These are phyloP conservation scores for Lepeophtheirus nordmannii DNA, from an alignment of 2,888 invertebrate species.

Conservation along the genomic window DNA sequence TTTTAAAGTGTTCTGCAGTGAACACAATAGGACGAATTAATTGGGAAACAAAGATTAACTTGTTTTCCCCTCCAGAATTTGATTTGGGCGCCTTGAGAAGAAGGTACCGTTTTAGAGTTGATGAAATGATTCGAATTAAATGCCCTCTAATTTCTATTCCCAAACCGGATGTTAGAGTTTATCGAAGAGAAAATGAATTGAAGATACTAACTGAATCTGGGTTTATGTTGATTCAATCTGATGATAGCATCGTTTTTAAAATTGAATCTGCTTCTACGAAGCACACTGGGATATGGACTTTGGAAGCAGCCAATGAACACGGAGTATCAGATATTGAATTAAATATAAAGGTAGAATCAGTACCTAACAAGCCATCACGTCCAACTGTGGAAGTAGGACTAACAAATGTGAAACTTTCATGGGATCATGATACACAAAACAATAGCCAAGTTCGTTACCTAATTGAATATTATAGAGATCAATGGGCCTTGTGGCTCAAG, in stretches of 20 bases:
- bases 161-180: conserved; percentile 1
- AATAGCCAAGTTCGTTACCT: not conserved
- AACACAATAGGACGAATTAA: conserved; percentile 7
- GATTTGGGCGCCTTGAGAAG: not conserved
- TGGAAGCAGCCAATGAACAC: not conserved
- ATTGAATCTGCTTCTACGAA: not conserved
- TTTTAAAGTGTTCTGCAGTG: conserved; percentile 7
- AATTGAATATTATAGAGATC: not conserved
- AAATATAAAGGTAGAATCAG: not conserved
- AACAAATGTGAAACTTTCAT: not conserved
- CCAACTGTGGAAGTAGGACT: not conserved
- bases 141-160: conserved; percentile 9
- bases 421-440: not conserved
- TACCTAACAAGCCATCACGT: not conserved
- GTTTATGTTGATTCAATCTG: not conserved
- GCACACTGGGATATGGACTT: not conserved
- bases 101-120: not conserved
- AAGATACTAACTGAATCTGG: not conserved
- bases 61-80: not conserved
- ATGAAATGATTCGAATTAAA: conserved; percentile 7
- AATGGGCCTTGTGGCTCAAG: not conserved
- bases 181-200: not conserved
- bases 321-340: not conserved
- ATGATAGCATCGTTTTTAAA: not conserved
- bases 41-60: conserved; percentile 10